Percentiles rank a stretch among this genome's conserved stretches.
These are phyloP conservation scores for Solenodon paradoxus DNA, from an alignment of 2,113 vertebrate genomes.

Conservation along the genomic window DNA sequence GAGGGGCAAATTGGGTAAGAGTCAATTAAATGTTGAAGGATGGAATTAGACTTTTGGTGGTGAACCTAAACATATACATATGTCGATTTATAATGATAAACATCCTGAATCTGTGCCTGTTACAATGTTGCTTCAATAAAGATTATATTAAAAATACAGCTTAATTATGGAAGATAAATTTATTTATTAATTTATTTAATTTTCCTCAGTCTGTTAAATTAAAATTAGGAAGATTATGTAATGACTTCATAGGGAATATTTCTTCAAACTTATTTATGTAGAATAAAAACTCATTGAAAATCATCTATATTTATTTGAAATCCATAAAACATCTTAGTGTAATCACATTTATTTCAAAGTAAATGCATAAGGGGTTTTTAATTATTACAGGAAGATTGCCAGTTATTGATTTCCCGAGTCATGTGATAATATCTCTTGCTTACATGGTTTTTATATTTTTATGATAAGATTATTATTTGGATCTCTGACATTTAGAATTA, in stretches of 20 bases:
- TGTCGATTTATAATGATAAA: too few relatives aligned
- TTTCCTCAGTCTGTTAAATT: not conserved
- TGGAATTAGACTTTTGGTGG: too few relatives aligned
- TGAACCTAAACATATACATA: too few relatives aligned
- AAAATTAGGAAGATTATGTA: not conserved
- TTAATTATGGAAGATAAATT: not conserved
- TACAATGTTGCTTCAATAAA: too few relatives aligned
- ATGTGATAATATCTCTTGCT: not conserved
- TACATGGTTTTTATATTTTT: not conserved
- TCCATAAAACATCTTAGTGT: not conserved
- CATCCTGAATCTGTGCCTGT: too few relatives aligned
- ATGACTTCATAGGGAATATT: not conserved
- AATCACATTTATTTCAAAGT: not conserved
- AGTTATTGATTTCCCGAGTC: not conserved
- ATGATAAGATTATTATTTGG: not conserved
- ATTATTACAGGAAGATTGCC: not conserved
- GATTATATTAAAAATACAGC: not conserved
- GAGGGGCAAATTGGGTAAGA: too few relatives aligned
- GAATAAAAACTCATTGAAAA: not conserved
- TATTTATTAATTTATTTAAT: not conserved
- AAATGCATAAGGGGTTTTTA: not conserved
- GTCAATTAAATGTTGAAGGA: too few relatives aligned
- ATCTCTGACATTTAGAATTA: not conserved
- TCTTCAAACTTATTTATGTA: not conserved
- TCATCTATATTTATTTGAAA: not conserved